Evolutionary conservation across 2,797 vertebrate species (phyloP).

Genomic region (Apodemus agrarius): DNA sequence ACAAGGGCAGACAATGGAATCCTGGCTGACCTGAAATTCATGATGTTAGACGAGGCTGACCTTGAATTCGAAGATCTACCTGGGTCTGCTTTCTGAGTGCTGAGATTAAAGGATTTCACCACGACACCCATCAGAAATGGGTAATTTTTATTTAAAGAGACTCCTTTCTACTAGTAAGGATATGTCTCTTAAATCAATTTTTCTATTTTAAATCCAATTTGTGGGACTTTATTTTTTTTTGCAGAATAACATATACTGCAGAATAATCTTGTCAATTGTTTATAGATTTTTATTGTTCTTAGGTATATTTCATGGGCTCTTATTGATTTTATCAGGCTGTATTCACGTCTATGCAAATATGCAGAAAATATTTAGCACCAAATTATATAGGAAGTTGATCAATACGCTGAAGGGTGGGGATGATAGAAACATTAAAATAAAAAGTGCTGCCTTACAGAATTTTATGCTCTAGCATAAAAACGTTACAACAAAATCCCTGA

Average conservation of each 20-base stretch:
- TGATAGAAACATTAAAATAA: not conserved
- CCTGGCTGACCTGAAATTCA: no score
- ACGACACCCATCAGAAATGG: not conserved
- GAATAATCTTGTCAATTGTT: conserved; percentile 27
- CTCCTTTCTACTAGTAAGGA: not conserved
- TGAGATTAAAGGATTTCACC: not conserved
- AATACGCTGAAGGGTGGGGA: not conserved
- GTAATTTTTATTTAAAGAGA: not conserved
- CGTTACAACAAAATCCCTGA: not conserved
- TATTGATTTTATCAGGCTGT: conserved; percentile 2
- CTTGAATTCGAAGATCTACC: not conserved
- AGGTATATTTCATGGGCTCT: not conserved
- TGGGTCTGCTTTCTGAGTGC: not conserved
- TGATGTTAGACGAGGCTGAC: not conserved
- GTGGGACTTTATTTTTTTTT: not conserved
- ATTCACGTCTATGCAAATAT: conserved; percentile 7
- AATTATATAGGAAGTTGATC: not conserved
- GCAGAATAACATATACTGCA: not conserved
- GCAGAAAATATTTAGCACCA: not conserved
- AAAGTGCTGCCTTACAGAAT: not conserved
- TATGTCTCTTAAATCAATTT: not conserved
- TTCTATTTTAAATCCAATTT: not conserved
- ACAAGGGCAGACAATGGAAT: not conserved
- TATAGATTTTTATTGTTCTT: conserved; percentile 49
- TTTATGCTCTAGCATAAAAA: not conserved